A percentile compares a stretch with the other conserved stretches of the same genome.
Evolutionary conservation across 2,797 vertebrate species (phyloP).

Genomic region (Manis javanica): DNA sequence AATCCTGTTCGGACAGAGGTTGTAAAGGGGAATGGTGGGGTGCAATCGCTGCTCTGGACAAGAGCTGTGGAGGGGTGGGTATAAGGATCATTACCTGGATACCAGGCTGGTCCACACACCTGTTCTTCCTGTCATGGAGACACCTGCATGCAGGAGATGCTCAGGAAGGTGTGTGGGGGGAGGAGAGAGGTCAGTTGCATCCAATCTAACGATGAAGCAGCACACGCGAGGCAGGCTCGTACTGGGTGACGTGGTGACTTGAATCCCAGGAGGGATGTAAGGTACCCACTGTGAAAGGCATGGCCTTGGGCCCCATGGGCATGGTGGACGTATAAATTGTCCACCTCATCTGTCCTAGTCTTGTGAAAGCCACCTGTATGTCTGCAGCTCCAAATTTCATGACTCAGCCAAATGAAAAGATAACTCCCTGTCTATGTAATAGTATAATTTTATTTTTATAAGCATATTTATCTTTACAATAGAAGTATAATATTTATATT

Average conservation of each 20-base stretch:
- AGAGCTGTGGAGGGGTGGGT: not conserved
- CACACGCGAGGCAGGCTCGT: not conserved
- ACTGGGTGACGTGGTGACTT: too few relatives aligned
- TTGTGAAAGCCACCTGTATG: not conserved
- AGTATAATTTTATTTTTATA: too few relatives aligned
- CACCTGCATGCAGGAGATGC: not conserved
- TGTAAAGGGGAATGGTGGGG: not conserved
- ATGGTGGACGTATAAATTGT: rapidly evolving
- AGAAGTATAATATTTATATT: too few relatives aligned
- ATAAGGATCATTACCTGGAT: not conserved
- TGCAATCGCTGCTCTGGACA: not conserved
- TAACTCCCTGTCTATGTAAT: not conserved
- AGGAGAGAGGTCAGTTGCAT: not conserved
- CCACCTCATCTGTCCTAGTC: not conserved
- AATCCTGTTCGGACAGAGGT: not conserved
- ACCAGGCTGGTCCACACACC: too few relatives aligned
- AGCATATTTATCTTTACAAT: too few relatives aligned
- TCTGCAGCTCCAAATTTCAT: not conserved
- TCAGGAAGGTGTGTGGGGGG: not conserved
- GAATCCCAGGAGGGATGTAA: too few relatives aligned
- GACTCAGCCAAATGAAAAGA: not conserved
- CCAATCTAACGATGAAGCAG: not conserved
- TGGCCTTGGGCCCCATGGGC: not conserved
- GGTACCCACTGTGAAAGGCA: rapidly evolving
- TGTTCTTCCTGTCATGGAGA: too few relatives aligned